A percentile compares a stretch with the other conserved stretches of the same genome.
Conservation (phyloP, 2,797 vertebrate genomes). For the Crypturellus tataupa region DNA sequence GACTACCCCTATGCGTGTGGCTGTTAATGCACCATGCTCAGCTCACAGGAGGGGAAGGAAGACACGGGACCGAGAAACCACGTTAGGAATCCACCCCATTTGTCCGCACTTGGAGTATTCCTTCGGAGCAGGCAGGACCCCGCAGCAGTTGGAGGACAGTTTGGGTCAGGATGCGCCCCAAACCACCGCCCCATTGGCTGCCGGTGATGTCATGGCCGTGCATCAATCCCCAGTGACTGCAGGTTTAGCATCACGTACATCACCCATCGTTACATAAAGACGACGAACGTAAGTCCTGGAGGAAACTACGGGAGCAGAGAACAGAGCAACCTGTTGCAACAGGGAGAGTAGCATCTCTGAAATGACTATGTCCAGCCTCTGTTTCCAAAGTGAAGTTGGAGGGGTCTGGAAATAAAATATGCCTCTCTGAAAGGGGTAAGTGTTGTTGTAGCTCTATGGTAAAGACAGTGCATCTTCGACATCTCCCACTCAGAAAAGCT, state of each 20-base stretch:
- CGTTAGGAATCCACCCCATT: not conserved
- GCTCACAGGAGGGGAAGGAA: not conserved
- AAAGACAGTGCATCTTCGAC: not conserved
- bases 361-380: constrained; percentile 8
- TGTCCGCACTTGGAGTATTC: not conserved
- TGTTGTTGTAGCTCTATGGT: not conserved
- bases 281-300: not conserved
- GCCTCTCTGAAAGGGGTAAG: not conserved
- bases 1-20: accelerated
- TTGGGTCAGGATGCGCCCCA: constrained; percentile 57
- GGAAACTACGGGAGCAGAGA: constrained; percentile 30
- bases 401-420: constrained; percentile 24
- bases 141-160: constrained; percentile 31
- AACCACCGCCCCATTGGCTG: constrained; percentile 73
- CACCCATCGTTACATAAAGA: constrained; percentile 33
- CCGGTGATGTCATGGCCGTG: constrained; percentile 74
- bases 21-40: accelerated
- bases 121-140: not conserved
- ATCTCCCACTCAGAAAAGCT: not conserved
- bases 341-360: not conserved
- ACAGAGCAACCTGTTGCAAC: constrained; percentile 68
- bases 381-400: constrained; percentile 16
- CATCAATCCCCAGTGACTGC: constrained; percentile 71
- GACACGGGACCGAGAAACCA: not conserved
- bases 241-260: constrained; percentile 63